Base-by-base conservation (phyloP, 2,888 invertebrate genomes). In the Catocala nupta region DNA sequence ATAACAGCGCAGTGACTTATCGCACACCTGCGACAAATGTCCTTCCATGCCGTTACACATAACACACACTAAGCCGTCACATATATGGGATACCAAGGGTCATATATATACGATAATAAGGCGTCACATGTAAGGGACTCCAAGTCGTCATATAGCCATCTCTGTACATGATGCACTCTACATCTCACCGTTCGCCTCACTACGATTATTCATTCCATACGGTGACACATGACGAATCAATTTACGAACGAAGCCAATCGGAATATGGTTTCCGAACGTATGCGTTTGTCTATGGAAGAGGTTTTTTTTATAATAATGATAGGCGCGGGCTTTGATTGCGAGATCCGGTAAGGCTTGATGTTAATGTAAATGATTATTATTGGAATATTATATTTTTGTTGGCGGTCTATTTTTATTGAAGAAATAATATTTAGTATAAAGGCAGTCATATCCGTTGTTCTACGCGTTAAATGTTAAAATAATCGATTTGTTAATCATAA, bases 151-250 rank as follows among this genome's bases (percentile, higher is more conserved):
- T 5, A n/a, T 50, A 16, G 75, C 33, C 79, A 1, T 43, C 45
- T 90, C 89, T 89, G 79, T 42, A 44, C 65, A 50, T 81, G 73
- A 55, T 42, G 43, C 49, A 73, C 75, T 80, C 78, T 77, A 74
- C 68, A 65, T 68, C 65, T 73, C 70, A 81, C 76, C 78, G 75
- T 77, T 76, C 80, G 68, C 70, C 74, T 63, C 81, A 80, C 82
- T 77, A 82, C 90, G 87, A 93, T 93, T 93, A 93, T 85, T 93
- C 93, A 93, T 93, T 93, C 84, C 87, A 63, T 82, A 92, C 91
- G 92, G 92, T 84, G 92, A 92, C 93, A 93, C 88, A 90, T 91
- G 86, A 93, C 92, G 91, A 92, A 93, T 93, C 92, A 90, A 92
- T 92, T 80, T 81, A 81, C 88, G 88, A 84, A 84, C 84, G 82